A percentile compares a stretch with the other conserved stretches of the same genome.
Conservation (phyloP, 2,797 vertebrate species). For the Myotis planiceps region DNA sequence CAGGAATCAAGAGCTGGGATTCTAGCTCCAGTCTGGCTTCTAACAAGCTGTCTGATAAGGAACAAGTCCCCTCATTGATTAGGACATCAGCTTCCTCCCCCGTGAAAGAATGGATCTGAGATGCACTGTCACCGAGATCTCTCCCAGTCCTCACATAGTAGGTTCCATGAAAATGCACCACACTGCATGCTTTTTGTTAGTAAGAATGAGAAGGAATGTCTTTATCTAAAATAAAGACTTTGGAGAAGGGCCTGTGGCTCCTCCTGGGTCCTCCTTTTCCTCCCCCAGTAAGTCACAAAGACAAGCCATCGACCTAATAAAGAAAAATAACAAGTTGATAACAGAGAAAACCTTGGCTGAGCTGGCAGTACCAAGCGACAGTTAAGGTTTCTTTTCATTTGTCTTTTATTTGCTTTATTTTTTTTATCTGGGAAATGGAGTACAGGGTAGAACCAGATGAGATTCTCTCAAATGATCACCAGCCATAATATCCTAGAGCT, state of each 20-base stretch:
- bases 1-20: neutral
- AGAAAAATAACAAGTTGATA: neutral
- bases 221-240: neutral
- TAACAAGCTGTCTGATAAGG: neutral
- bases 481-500: neutral
- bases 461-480: neutral
- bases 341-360: neutral
- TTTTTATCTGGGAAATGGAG: neutral
- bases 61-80: neutral
- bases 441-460: neutral
- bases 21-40: neutral
- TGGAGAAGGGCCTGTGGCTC: neutral
- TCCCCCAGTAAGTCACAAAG: neutral
- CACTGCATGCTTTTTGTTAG: neutral
- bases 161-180: neutral
- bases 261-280: neutral
- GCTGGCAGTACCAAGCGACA: neutral
- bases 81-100: neutral
- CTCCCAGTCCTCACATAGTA: neutral
- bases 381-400: neutral
- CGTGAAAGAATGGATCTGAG: neutral
- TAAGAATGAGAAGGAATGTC: neutral
- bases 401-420: conserved; percentile 2
- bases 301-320: neutral
- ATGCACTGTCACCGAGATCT: neutral